Base-by-base conservation (phyloP, 2,113 vertebrate species). In the Aviceda subcristata region DNA sequence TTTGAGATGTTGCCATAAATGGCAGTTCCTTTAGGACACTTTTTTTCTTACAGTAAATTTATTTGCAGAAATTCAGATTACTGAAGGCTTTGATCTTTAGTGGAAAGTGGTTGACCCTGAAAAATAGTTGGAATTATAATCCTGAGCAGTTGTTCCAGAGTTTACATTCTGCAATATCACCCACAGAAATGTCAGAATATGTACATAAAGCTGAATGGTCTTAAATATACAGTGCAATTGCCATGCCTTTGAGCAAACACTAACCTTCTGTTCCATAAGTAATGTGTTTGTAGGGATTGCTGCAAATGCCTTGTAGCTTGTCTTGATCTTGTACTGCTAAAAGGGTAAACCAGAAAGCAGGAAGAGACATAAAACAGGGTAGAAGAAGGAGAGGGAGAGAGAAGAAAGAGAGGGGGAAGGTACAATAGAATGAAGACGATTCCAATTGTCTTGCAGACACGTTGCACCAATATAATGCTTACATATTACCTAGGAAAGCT, bases 181-280 rank as follows among this genome's bases (percentile, higher is more conserved):
- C 41, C 79, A 46, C 5, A 87, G 66, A 90, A 95, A 85, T 50
- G 45, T 89, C 53, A 86, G 64, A 84, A 60, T 86, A 93, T 17
- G 32, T 78, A 29, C 51, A 46, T 14, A 3, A 79, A 92, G 48
- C 16, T 60, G 68, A 94, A 94, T 12, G 12, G 10, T 57, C n/a
- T 66, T 55, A 87, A 57, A 93, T 73, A 78, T 10, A 80, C 36
- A 90, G 76, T 3, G 11, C 48, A 91, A 60, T 73, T 91, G 34
- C 75, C 88, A 81, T 56, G 63, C 57, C 90, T 93, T 39, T 92
- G 51, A 95, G 73, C 83, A 95, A 95, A 87, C 94, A 98, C 98
- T 99, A 96, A 99, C 99, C 99, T 99, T 99, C 98, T 99, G 99
- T 96, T 99, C 99, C 98, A 99, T 96, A 86, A 99, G 99, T 66